phyloP scores from a whole-genome alignment of 2,888 invertebrate genomes.

The Ectobius pallidus region DNA sequence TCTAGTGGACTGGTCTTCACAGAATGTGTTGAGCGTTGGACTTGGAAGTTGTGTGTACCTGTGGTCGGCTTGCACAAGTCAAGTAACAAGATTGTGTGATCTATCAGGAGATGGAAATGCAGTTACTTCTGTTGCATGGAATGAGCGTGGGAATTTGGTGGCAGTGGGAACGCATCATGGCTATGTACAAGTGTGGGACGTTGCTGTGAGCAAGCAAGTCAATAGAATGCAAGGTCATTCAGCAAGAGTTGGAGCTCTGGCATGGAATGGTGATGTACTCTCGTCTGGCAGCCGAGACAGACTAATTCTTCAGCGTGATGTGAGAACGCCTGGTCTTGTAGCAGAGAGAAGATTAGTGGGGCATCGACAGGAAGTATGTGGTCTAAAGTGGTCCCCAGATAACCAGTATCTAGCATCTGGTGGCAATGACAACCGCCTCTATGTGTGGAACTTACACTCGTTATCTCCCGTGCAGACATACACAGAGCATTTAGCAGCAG shows the following conservation, averaged over 20 bases:
- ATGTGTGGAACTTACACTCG: conserved; percentile 86
- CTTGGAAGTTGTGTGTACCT: conserved; percentile 97
- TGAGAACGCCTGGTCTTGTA: conserved; percentile 79
- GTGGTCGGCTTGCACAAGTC: conserved; percentile 99
- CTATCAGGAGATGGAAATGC: conserved; percentile 91
- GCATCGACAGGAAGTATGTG: conserved; percentile 94
- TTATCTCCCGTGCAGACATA: conserved; percentile 92
- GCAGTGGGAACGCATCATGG: conserved; percentile 98
- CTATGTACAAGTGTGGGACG: conserved; percentile 98
- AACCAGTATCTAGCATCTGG: conserved; percentile 97
- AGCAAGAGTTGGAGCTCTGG: conserved; percentile 91
- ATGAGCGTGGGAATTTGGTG: conserved; percentile 77
- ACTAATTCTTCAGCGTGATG: conserved; percentile 92
- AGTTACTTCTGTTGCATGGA: conserved; percentile 98
- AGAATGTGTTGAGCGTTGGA: conserved; percentile 97
- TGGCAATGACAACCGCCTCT: conserved; percentile 95
- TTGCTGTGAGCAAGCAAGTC: conserved; percentile 87
- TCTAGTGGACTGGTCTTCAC: conserved; percentile 98
- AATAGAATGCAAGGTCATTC: conserved; percentile 90
- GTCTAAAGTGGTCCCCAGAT: conserved; percentile 98
- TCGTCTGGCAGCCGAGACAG: conserved; percentile 96
- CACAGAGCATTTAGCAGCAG: conserved; percentile 95
- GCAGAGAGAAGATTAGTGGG: conserved; percentile 82
- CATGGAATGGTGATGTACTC: conserved; percentile 96
- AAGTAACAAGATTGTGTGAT: conserved; percentile 96